phyloP scores from a whole-genome alignment of 1,140 invertebrate species.

The Drosophila nasuta region DNA sequence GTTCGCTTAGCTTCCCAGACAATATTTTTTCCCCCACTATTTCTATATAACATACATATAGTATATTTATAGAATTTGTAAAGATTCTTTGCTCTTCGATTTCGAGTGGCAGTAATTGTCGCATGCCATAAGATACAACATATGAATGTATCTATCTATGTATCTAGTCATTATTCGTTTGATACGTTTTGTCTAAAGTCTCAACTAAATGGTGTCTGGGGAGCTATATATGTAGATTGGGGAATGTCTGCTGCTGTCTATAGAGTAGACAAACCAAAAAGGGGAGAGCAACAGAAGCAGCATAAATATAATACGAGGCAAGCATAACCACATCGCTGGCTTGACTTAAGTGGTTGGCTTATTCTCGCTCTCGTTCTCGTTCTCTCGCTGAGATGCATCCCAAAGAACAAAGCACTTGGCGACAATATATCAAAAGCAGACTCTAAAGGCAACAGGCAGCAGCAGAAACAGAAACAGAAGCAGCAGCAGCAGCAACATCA shows the following conservation, averaged over 20 bases:
- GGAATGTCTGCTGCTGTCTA: neutral
- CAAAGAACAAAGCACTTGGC: constrained; percentile 49
- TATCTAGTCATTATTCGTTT: constrained; percentile 45
- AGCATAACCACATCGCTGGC: constrained; percentile 10
- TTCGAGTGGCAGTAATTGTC: constrained; percentile 34
- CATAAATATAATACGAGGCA: constrained; percentile 13
- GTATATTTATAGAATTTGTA: constrained; percentile 24
- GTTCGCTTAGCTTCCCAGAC: constrained; percentile 10
- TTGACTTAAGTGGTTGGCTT: constrained; percentile 51
- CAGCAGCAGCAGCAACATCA: neutral
- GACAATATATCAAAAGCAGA: constrained; percentile 50
- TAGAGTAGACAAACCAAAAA: neutral
- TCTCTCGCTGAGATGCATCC: neutral
- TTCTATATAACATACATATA: too few species aligned
- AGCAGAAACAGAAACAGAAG: neutral
- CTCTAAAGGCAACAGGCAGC: neutral
- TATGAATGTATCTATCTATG: constrained; percentile 1
- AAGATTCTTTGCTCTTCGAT: constrained; percentile 1
- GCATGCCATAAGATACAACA: constrained; percentile 39
- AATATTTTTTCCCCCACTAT: neutral
- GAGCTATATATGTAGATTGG: constrained; percentile 13
- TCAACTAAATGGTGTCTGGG: constrained; percentile 52
- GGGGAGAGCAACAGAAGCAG: neutral
- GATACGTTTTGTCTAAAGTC: constrained; percentile 27
- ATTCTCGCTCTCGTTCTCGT: neutral